Conservation (phyloP, 2,797 vertebrate species). For the Muraenolepis orangiensis region DNA sequence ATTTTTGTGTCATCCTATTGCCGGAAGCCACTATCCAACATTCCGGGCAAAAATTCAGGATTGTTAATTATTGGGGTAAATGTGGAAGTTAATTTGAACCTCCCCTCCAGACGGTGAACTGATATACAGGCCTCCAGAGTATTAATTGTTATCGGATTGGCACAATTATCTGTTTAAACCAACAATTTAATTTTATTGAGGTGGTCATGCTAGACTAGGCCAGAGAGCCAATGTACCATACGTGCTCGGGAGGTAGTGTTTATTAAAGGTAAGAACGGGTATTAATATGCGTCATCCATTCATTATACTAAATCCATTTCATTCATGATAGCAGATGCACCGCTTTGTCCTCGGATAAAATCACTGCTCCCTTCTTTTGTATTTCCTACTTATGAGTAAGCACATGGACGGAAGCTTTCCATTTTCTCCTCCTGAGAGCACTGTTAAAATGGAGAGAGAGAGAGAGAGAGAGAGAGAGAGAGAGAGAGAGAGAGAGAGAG, state of each 20-base stretch:
- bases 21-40: too few relatives aligned
- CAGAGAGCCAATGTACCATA: background rate
- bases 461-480: slow-evolving; percentile 15
- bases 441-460: slow-evolving; percentile 46
- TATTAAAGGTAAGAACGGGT: background rate
- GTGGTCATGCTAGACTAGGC: background rate
- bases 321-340: slow-evolving; percentile 22
- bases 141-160: too few relatives aligned
- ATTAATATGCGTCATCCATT: background rate
- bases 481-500: too few relatives aligned
- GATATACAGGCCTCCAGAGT: too few relatives aligned
- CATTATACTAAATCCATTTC: background rate
- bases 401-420: slow-evolving; percentile 58
- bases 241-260: background rate
- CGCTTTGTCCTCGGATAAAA: slow-evolving; percentile 39
- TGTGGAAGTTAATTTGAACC: too few relatives aligned
- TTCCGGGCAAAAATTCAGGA: too few relatives aligned
- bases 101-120: too few relatives aligned
- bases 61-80: too few relatives aligned
- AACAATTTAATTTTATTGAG: background rate
- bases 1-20: too few relatives aligned
- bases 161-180: too few relatives aligned
- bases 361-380: slow-evolving; percentile 60
- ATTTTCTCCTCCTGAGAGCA: slow-evolving; percentile 65
- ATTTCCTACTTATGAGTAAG: slow-evolving; percentile 61